These are phyloP conservation scores for Prinia subflava DNA, from an alignment of 2,113 vertebrate species.

Conservation along the genomic window DNA sequence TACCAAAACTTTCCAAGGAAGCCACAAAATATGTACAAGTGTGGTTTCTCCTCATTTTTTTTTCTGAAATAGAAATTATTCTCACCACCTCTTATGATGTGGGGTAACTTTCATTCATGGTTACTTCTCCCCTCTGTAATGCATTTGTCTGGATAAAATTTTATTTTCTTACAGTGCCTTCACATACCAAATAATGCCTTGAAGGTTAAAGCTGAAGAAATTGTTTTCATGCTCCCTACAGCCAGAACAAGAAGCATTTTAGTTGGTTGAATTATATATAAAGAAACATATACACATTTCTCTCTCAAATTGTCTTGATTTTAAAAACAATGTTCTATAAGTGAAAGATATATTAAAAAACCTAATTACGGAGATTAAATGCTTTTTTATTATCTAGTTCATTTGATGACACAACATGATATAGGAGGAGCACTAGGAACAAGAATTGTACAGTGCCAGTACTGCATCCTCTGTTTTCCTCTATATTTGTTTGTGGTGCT, in stretches of 20 bases:
- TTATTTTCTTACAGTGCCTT: not conserved
- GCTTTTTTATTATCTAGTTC: not conserved
- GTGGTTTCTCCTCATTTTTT: not conserved
- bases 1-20: not conserved
- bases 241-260: not conserved
- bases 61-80: not conserved
- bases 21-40: not conserved
- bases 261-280: not conserved
- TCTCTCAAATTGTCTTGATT: not conserved
- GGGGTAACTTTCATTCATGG: not conserved
- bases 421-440: not conserved
- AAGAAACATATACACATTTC: not conserved
- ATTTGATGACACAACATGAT: not conserved
- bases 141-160: not conserved
- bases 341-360: not conserved
- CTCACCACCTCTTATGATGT: not conserved
- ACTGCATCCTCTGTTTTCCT: not conserved
- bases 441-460: accelerated
- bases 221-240: not conserved
- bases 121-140: not conserved
- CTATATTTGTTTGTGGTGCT: not conserved
- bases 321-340: not conserved
- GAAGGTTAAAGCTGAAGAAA: not conserved
- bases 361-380: not conserved
- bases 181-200: not conserved